Conservation (phyloP, 2,797 vertebrate genomes). For the Schizopygopsis pylzovi region DNA sequence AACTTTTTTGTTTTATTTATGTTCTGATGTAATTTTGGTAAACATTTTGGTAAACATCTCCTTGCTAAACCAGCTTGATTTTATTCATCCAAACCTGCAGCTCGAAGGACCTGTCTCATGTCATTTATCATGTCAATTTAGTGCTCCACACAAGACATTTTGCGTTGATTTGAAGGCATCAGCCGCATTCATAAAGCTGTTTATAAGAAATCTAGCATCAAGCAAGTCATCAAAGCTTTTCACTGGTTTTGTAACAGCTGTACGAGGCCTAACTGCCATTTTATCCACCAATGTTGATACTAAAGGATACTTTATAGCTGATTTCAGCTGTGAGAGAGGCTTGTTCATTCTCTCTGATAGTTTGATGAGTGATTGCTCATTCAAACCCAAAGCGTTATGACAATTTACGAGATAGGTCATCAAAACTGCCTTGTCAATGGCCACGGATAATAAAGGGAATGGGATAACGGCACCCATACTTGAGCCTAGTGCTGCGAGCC, state of each 20-base stretch:
- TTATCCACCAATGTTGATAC: background rate
- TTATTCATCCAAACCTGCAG: constrained; percentile 23
- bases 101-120: constrained; percentile 13
- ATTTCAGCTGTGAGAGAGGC: constrained; percentile 32
- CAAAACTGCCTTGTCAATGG: constrained; percentile 2
- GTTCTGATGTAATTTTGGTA: background rate
- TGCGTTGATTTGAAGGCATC: background rate
- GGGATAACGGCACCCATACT: background rate
- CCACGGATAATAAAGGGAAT: background rate
- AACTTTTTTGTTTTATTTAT: background rate
- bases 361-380: constrained; percentile 12
- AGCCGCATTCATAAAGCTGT: background rate
- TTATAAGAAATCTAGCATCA: background rate
- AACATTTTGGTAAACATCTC: background rate
- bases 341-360: constrained; percentile 43
- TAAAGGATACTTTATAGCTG: constrained; percentile 19
- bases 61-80: background rate
- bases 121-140: constrained; percentile 39
- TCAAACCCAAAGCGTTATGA: constrained; percentile 24
- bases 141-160: background rate
- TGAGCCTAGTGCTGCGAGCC: constrained; percentile 32
- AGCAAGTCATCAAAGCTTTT: background rate
- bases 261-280: background rate
- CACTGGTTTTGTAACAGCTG: background rate
- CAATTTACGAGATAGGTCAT: background rate